phyloP scores from a whole-genome alignment of 2,113 vertebrate genomes.

The Apteryx owenii region DNA sequence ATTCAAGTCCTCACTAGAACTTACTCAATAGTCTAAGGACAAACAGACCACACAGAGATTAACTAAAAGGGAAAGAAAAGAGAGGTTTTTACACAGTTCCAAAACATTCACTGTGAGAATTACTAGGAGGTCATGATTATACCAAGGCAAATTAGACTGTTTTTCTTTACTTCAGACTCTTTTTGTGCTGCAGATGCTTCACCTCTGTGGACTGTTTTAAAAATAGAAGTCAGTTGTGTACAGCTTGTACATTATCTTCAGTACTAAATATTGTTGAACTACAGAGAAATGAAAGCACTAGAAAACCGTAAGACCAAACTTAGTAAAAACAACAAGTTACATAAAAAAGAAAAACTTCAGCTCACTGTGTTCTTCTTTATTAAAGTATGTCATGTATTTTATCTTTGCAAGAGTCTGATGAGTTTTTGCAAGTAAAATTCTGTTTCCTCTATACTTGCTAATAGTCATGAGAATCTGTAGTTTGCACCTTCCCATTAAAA shows the following conservation, averaged over 20 bases:
- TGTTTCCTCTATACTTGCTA: slow-evolving; percentile 86
- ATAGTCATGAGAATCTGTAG: slow-evolving; percentile 89
- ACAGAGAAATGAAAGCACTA: slow-evolving; percentile 58
- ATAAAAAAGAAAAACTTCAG: slow-evolving; percentile 73
- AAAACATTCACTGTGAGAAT: slow-evolving; percentile 1
- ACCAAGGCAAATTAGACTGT: not conserved
- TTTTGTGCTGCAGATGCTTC: not conserved
- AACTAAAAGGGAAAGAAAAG: not conserved
- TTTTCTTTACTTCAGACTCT: not conserved
- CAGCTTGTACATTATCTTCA: slow-evolving; percentile 3
- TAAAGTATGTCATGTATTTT: slow-evolving; percentile 82
- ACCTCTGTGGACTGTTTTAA: slow-evolving; percentile 6
- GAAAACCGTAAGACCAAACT: slow-evolving; percentile 61
- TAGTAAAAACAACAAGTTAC: slow-evolving; percentile 78
- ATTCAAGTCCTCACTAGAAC: not conserved
- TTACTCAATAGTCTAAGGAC: not conserved
- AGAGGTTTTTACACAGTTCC: not conserved
- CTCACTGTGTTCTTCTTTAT: slow-evolving; percentile 72
- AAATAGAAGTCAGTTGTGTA: slow-evolving; percentile 36
- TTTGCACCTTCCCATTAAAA: slow-evolving; percentile 90
- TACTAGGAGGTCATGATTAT: not conserved
- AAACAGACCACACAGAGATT: not conserved
- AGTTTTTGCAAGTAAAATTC: slow-evolving; percentile 90
- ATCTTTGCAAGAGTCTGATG: slow-evolving; percentile 82
- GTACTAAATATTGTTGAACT: slow-evolving; percentile 49